Conservation (phyloP, 1,140 invertebrate genomes). For the Mercenaria mercenaria region DNA sequence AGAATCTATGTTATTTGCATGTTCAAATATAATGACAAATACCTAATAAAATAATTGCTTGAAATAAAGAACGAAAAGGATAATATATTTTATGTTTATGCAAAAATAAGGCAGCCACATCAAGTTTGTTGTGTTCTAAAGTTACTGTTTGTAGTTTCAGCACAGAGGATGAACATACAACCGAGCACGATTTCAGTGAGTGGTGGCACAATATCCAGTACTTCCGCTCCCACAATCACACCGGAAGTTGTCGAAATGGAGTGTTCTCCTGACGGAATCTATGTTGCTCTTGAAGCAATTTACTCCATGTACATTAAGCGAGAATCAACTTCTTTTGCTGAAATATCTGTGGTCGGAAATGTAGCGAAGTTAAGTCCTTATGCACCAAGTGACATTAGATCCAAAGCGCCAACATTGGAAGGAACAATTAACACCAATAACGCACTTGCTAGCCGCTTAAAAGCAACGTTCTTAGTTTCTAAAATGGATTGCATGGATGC, state of each 20-base stretch:
- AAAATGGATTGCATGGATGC: not conserved
- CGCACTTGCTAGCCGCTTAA: not conserved
- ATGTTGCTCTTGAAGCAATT: not conserved
- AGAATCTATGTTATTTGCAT: no score
- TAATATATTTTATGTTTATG: no score
- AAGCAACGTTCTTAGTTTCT: not conserved
- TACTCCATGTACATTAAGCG: not conserved
- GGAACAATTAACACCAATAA: not conserved
- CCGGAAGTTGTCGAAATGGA: not conserved
- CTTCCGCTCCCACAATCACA: not conserved
- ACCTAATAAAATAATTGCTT: no score
- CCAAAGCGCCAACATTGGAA: not conserved
- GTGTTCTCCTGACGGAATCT: not conserved
- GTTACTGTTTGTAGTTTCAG: not conserved
- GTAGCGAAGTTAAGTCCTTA: not conserved
- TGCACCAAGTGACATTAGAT: not conserved
- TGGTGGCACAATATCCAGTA: no score
- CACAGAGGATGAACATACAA: not conserved
- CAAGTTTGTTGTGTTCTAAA: no score
- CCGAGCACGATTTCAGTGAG: not conserved
- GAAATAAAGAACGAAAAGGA: no score
- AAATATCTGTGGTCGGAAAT: not conserved
- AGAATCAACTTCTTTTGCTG: not conserved
- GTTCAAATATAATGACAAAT: no score
- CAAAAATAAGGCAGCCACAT: no score